These are phyloP conservation scores for Calypte anna DNA, from an alignment of 2,113 vertebrate genomes.

Conservation along the genomic window DNA sequence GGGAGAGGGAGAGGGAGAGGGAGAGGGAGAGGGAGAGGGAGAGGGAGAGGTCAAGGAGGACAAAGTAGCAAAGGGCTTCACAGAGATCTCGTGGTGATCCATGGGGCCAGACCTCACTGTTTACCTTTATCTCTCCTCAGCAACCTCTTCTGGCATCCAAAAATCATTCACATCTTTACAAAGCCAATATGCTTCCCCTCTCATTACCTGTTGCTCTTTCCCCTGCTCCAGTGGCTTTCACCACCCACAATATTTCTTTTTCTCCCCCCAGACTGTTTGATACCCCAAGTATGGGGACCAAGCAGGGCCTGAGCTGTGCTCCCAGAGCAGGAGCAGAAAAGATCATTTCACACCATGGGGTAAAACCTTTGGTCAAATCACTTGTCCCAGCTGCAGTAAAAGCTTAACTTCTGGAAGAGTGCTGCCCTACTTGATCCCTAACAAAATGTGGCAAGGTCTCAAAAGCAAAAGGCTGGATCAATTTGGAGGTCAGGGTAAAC, in stretches of 20 bases:
- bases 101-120: neutral
- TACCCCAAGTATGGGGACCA: fast-evolving
- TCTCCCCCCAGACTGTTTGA: neutral
- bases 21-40: neutral
- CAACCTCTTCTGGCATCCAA: neutral
- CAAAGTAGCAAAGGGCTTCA: neutral
- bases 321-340: neutral
- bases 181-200: neutral
- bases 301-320: neutral
- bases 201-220: neutral
- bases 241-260: neutral
- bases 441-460: neutral
- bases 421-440: neutral
- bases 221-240: neutral
- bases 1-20: too few species aligned
- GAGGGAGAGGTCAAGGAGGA: neutral
- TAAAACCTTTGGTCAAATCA: neutral
- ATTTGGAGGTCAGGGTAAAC: neutral
- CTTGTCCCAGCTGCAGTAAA: neutral
- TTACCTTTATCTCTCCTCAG: neutral
- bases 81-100: neutral
- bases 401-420: neutral
- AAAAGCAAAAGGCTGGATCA: neutral
- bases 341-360: neutral
- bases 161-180: neutral